A percentile compares a stretch with the other conserved stretches of the same genome.
Evolutionary conservation across 2,113 vertebrate species (phyloP).

Genomic region (Riparia riparia): DNA sequence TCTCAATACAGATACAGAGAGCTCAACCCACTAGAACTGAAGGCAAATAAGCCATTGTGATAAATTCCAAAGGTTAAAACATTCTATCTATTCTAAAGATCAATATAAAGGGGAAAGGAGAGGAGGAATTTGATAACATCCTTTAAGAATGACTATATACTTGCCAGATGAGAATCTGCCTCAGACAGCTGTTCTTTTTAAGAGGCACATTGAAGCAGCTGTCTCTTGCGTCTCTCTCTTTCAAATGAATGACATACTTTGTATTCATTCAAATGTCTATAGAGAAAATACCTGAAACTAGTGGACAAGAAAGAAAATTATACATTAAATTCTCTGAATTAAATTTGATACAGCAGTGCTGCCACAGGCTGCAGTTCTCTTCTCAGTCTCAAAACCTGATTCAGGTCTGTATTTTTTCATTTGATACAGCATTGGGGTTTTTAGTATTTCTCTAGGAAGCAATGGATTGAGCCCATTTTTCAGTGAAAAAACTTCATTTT

Average conservation of each 20-base stretch:
- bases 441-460: not conserved
- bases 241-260: slow-evolving; percentile 21
- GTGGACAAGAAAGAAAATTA: not conserved
- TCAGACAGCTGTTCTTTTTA: not conserved
- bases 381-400: not conserved
- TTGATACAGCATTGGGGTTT: not conserved
- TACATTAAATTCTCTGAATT: not conserved
- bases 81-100: slow-evolving; percentile 59
- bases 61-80: slow-evolving; percentile 63
- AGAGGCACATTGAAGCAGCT: not conserved
- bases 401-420: not conserved
- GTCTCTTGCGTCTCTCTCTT: not conserved
- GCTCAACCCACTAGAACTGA: slow-evolving; percentile 59
- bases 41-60: slow-evolving; percentile 41
- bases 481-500: not conserved
- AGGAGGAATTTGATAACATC: slow-evolving; percentile 34
- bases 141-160: slow-evolving; percentile 17
- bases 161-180: slow-evolving; percentile 33
- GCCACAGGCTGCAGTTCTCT: not conserved
- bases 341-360: not conserved
- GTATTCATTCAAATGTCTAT: slow-evolving; percentile 30
- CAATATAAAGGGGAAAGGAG: slow-evolving; percentile 4
- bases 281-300: not conserved
- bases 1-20: slow-evolving; percentile 48
- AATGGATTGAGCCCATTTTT: not conserved